Base-by-base conservation (phyloP, 2,113 vertebrate species). In the Leucosticte australis region DNA sequence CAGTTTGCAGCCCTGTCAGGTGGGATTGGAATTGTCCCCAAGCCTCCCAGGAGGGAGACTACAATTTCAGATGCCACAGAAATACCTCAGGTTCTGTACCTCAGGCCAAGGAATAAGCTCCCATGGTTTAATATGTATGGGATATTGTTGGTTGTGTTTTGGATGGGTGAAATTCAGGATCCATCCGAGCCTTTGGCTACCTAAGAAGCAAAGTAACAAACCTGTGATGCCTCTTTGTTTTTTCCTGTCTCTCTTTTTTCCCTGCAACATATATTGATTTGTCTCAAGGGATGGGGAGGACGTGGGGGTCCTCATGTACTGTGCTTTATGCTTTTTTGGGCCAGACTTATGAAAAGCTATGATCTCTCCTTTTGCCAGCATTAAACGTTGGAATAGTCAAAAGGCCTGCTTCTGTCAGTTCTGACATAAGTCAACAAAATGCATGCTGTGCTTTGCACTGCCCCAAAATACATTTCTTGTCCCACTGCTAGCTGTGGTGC, bases 221-320 rank as follows among this genome's bases (percentile, higher is more conserved):
- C 5, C 27, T 12, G 2, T 18, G 26, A 31, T 59, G 11, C 5
- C 55, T 65, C 7, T 63, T 69, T 59, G 24, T 11, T 55, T 76
- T 90, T 6, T 3, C 13, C 2, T 49, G 67, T 15, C 13, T 60
- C 10, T 62, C 10, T 18, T 15, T n/a, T 19, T 42, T 55, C 5
- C 14, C 23, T 81, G 41, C 24, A 55, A 39, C 7, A 12, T 14
- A 9, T 9, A 47, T 21, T 39, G 13, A 35, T 55, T 55, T 35
- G 2, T 67, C 52, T 74, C 11, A 44, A 83, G 37, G 27, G 30
- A 20, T 37, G 21, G 11, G 23, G 24, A 49, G 11, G 37, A 86
- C 16, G 19, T 47, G 23, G 16, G 17, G 63, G 8, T 55, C 30
- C 7, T 41, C 0, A 0, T 31, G 27, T 27, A 23, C 6, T 10